Base-by-base conservation (phyloP, 2,113 vertebrate genomes). In the Phylloscopus whistleri region DNA sequence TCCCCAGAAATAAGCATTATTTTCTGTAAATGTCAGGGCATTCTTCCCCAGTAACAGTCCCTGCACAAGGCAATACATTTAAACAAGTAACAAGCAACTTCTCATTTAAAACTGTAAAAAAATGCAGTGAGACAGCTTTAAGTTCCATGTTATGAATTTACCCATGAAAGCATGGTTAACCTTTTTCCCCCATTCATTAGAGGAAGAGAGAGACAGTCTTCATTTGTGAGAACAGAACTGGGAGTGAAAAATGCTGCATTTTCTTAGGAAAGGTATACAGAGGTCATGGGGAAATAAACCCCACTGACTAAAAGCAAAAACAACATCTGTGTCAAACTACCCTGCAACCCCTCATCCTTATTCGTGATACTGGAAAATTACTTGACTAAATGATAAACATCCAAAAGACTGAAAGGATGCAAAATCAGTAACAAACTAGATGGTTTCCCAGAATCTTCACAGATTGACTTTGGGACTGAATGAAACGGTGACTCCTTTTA, bases 1-100 rank as follows among this genome's bases (percentile, higher is more conserved):
- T 70, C 70, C 58, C 94, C 88, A 96, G 75, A 87, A 97, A 90
- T 37, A 49, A 96, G 88, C 41, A 55, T 89, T 78, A 93, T 66
- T 93, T 87, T 89, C 55, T 93, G 74, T 82, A 77, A 51, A 68
- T 87, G 88, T 78, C 90, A 93, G 70, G 72, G 76, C 74, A 84
- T 55, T n/a, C 43, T 52, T 92, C 48, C 52, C n/a, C 78, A 93
- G 51, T 44, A 89, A 53, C 63, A 92, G 15, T 43, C 89, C 89
- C 77, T 76, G 69, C 69, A 79, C 63, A 74, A 75, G 69, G 88
- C 44, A 91, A 67, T 56, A 64, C 59, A 77, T 77, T 74, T 27
- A 33, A 19, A 66, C 64, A 82, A 91, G 44, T 37, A 79, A 79
- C 46, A 76, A 67, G 59, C 35, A 74, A 91, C 69, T 95, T 88